phyloP scores from a whole-genome alignment of 2,888 invertebrate species.

The Drosophila meridiana region DNA sequence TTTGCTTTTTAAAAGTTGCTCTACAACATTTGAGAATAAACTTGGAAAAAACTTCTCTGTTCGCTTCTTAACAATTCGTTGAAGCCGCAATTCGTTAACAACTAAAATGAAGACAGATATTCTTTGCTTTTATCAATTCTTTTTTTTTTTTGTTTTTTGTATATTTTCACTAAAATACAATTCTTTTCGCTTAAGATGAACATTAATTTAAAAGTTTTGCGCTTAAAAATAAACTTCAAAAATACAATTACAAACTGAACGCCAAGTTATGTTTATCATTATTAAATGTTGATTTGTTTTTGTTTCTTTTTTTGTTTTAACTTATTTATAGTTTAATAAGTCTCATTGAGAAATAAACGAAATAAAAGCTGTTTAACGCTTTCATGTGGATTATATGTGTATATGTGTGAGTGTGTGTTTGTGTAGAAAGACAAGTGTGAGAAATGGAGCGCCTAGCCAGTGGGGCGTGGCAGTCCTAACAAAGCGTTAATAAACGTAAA shows the following conservation, averaged over 20 bases:
- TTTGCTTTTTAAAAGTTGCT: slow-evolving; percentile 33
- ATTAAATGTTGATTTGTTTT: slow-evolving; percentile 34
- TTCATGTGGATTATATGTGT: slow-evolving; percentile 7
- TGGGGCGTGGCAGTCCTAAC: slow-evolving; percentile 80
- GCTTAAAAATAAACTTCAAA: slow-evolving; percentile 70
- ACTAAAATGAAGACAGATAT: slow-evolving; percentile 60
- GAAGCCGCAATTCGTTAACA: slow-evolving; percentile 38
- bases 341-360: slow-evolving; percentile 73
- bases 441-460: slow-evolving; percentile 45
- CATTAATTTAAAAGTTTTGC: slow-evolving; percentile 63
- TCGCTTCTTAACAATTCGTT: slow-evolving; percentile 35
- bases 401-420: slow-evolving; percentile 24
- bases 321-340: slow-evolving; percentile 60
- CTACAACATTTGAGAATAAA: slow-evolving; percentile 46
- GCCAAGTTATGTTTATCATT: slow-evolving; percentile 48
- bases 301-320: slow-evolving; percentile 2
- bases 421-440: slow-evolving; percentile 29
- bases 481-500: slow-evolving; percentile 83
- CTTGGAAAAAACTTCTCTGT: slow-evolving; percentile 23
- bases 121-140: slow-evolving; percentile 6
- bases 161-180: slow-evolving; percentile 64
- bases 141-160: slow-evolving; percentile 41
- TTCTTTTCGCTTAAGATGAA: slow-evolving; percentile 61
- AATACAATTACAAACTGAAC: slow-evolving; percentile 65
- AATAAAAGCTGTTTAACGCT: slow-evolving; percentile 51